Percentiles rank a stretch among this genome's conserved stretches.
Evolutionary conservation across 2,797 vertebrate species (phyloP).

Genomic region (Eulemur albifrons): DNA sequence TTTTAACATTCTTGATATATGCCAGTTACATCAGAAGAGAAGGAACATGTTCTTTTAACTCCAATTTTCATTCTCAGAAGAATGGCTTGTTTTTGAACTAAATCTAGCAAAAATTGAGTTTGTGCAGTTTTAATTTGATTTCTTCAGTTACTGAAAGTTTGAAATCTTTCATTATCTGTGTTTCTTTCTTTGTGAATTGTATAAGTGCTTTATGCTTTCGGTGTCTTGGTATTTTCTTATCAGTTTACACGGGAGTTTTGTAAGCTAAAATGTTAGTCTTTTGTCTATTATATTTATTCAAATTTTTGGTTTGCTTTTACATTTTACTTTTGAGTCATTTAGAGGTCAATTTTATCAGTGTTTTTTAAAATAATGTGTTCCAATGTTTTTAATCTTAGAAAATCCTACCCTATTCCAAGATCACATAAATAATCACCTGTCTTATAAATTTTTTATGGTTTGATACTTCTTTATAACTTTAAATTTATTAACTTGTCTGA

Average conservation of each 20-base stretch:
- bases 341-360: background rate
- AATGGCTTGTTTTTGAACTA: slow-evolving; percentile 19
- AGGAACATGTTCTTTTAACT: background rate
- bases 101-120: background rate
- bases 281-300: background rate
- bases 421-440: background rate
- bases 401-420: background rate
- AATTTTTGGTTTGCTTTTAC: background rate
- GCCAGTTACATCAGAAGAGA: background rate
- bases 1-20: background rate
- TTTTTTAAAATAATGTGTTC: background rate
- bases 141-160: background rate
- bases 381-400: background rate
- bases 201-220: background rate
- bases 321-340: background rate
- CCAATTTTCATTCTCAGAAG: background rate
- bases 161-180: background rate
- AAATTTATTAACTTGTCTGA: background rate
- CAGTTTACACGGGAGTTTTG: background rate
- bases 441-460: background rate
- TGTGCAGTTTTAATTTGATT: background rate
- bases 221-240: background rate
- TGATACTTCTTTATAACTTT: background rate
- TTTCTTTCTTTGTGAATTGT: background rate
- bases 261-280: background rate